Conservation (phyloP, 2,797 vertebrate genomes). For the Knipowitschia caucasica region DNA sequence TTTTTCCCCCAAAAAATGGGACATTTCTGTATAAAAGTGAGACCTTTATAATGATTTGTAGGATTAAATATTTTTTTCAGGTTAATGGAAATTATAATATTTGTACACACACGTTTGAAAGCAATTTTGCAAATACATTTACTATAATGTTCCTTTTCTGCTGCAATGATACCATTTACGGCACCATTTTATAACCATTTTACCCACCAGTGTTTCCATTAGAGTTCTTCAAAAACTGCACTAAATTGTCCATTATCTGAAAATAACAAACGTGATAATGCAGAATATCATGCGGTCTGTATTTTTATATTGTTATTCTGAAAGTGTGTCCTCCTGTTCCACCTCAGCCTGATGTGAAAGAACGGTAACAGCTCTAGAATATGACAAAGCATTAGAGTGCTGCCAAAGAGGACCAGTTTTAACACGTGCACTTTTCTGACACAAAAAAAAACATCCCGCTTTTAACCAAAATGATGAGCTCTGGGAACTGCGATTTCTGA, state of each 20-base stretch:
- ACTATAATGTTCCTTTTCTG: neutral
- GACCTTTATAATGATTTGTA: no score
- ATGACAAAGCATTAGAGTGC: constrained; percentile 14
- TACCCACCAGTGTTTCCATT: neutral
- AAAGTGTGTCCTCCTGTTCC: constrained; percentile 19
- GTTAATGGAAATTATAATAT: no score
- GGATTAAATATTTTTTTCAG: no score
- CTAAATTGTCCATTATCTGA: neutral
- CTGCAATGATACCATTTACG: neutral
- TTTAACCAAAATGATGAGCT: constrained; percentile 25
- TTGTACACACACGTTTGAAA: no score
- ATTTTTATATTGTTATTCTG: constrained; percentile 18
- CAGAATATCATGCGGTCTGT: constrained; percentile 6
- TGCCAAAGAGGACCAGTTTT: constrained; percentile 20
- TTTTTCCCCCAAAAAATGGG: no score
- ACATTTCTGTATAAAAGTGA: no score
- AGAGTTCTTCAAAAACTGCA: neutral
- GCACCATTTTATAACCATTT: neutral
- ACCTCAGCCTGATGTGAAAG: constrained; percentile 27
- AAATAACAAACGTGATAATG: constrained; percentile 17
- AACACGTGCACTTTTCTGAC: constrained; percentile 13
- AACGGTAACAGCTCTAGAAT: constrained; percentile 17
- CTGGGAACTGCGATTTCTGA: no score
- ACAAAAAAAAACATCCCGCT: constrained; percentile 17
- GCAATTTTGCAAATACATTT: neutral